These are phyloP conservation scores for Mythimna lalbum DNA, from an alignment of 2,888 invertebrate genomes.

Conservation along the genomic window DNA sequence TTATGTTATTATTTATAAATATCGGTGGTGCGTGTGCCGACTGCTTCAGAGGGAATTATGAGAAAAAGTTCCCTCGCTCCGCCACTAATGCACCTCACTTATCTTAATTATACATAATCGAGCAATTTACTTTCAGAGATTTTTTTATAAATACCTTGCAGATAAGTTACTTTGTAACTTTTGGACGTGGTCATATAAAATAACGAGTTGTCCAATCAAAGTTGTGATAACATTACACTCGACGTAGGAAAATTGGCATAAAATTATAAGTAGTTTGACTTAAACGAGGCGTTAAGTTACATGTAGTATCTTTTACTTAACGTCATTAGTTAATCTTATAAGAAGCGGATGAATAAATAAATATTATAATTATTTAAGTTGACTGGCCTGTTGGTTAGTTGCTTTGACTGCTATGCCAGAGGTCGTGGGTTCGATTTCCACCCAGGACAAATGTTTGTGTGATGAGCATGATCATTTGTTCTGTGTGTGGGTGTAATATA, in stretches of 20 bases:
- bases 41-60: slow-evolving; percentile 74
- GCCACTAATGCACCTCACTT: slow-evolving; percentile 54
- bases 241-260: slow-evolving; percentile 46
- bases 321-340: slow-evolving; percentile 27
- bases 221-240: slow-evolving; percentile 19
- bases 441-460: too few species aligned
- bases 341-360: slow-evolving; percentile 34
- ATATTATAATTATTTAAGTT: slow-evolving; percentile 2
- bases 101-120: slow-evolving; percentile 64
- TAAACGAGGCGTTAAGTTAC: slow-evolving; percentile 32
- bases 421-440: too few species aligned
- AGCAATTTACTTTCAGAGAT: slow-evolving; percentile 50
- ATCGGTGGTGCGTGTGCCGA: slow-evolving; percentile 77
- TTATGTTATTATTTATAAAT: slow-evolving; percentile 89
- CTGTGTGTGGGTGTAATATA: too few species aligned
- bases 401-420: too few species aligned
- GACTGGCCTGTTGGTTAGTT: too few species aligned
- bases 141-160: slow-evolving; percentile 24
- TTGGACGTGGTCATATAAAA: slow-evolving; percentile 52
- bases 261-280: slow-evolving; percentile 38
- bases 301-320: slow-evolving; percentile 37
- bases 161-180: slow-evolving; percentile 48
- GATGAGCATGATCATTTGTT: too few species aligned
- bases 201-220: slow-evolving; percentile 46
- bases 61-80: slow-evolving; percentile 55